phyloP scores from a whole-genome alignment of 2,797 vertebrate species.

The Sebastes taczanowskii region DNA sequence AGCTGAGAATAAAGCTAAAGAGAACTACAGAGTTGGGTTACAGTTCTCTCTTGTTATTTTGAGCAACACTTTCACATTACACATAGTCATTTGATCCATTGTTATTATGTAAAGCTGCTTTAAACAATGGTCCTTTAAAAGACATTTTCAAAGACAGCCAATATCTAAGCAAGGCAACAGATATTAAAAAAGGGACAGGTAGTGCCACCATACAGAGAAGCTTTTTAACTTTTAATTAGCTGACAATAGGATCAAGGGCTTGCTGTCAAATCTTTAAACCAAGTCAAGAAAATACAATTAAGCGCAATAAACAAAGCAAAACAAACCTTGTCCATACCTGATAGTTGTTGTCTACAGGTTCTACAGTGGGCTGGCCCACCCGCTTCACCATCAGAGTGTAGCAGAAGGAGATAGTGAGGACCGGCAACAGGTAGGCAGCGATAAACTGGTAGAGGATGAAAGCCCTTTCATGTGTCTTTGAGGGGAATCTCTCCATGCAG shows the following conservation, averaged over 20 bases:
- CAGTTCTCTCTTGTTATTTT: background rate
- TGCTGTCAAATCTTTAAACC: background rate
- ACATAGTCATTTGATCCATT: background rate
- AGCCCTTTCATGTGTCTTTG: constrained; percentile 83
- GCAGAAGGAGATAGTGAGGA: constrained; percentile 87
- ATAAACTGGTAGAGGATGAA: constrained; percentile 89
- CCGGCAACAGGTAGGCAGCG: constrained; percentile 85
- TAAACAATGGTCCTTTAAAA: background rate
- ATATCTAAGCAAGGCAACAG: background rate
- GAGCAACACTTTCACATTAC: background rate
- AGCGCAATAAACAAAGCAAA: background rate
- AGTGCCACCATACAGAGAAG: background rate
- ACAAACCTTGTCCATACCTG: constrained; percentile 72
- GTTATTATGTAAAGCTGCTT: background rate
- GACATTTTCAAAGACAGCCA: background rate
- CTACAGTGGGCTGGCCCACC: constrained; percentile 84
- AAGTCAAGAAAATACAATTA: background rate
- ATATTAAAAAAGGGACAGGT: background rate
- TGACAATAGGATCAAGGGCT: background rate
- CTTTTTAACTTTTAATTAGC: constrained; percentile 20
- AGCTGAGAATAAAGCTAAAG: background rate
- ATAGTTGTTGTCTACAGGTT: constrained; percentile 86
- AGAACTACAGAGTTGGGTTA: background rate
- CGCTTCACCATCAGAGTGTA: constrained; percentile 87
- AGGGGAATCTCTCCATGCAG: constrained; percentile 87